Base-by-base conservation (phyloP, 2,113 vertebrate species). In the Sinocyclocheilus rhinocerous region DNA sequence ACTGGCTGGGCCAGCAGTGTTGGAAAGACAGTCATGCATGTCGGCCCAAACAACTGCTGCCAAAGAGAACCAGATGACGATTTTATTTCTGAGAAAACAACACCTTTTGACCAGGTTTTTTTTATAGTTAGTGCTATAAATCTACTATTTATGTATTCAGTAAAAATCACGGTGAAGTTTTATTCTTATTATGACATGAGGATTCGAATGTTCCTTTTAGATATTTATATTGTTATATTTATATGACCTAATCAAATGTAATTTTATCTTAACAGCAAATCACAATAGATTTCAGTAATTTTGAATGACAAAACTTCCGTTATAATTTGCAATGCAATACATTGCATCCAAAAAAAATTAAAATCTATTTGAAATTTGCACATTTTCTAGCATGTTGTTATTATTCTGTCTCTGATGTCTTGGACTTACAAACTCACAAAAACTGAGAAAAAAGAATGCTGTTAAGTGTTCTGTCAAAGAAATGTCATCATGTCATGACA, bases 21-120 rank as follows among this genome's bases (percentile, higher is more conserved):
- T 94, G 93, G 93, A 94, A 94, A 94, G 96, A 96, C 96, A 96
- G 96, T 95, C 95, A 95, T 94, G 95, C 94, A 93, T 95, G 94
- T 95, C 94, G n/a, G 94, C 91, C 89, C 79, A 67, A 36, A 92
- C 94, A 96, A 96, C 93, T 90, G 78, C 95, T 93, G 96, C 95
- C 95, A 96, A 96, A 93, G 92, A 93, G 86, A 90, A 20, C 85
- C 95, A 96, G 92, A 96, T 95, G 96, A 96, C 67, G 79, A 67
- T 48, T 81, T 79, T 59, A 59, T 79, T 80, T 42, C 2, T 45
- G 73, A 24, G 42, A 16, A 76, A 24, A 73, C 12, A 79, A 45
- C 39, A 81, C 39, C n/a, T 65, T 81, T 50, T 50, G 22, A 50
- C 4, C 4, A 67, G 63, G 24, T 26, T 16, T 45, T 76, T 29